phyloP scores from a whole-genome alignment of 2,797 vertebrate genomes.

The Glossophaga mutica region DNA sequence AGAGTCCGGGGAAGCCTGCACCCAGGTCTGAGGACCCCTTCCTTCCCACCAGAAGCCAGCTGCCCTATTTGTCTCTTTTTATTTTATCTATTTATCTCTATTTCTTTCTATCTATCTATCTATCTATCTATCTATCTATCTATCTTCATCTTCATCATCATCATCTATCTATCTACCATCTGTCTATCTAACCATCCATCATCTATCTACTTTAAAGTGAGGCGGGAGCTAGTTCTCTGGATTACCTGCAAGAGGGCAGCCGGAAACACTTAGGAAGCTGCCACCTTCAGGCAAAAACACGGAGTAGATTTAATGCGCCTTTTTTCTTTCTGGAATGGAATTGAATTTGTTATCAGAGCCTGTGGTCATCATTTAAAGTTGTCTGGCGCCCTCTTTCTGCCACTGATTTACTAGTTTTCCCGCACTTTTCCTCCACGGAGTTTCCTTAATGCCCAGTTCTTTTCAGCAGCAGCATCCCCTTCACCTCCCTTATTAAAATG shows the following conservation, averaged over 20 bases:
- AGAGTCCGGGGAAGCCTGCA: no score
- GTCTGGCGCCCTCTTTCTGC: neutral
- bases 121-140: no score
- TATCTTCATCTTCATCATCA: no score
- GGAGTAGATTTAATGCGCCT: neutral
- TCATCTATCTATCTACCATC: no score
- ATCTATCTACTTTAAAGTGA: no score
- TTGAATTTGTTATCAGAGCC: neutral
- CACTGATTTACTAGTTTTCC: neutral
- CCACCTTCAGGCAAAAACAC: constrained; percentile 1
- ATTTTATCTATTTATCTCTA: no score
- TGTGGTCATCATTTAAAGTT: neutral
- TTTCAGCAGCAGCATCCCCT: neutral
- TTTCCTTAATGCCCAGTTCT: neutral
- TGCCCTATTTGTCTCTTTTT: no score
- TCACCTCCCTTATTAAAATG: neutral
- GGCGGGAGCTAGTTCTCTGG: neutral
- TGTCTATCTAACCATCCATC: no score
- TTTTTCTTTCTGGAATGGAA: neutral
- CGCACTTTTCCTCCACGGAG: neutral
- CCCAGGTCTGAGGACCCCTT: no score
- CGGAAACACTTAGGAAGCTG: neutral
- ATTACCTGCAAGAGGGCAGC: rapidly evolving
- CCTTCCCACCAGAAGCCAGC: no score
- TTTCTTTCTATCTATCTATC: no score